Evolutionary conservation across 2,888 invertebrate genomes (phyloP).

Genomic region (Parnassius orleans): DNA sequence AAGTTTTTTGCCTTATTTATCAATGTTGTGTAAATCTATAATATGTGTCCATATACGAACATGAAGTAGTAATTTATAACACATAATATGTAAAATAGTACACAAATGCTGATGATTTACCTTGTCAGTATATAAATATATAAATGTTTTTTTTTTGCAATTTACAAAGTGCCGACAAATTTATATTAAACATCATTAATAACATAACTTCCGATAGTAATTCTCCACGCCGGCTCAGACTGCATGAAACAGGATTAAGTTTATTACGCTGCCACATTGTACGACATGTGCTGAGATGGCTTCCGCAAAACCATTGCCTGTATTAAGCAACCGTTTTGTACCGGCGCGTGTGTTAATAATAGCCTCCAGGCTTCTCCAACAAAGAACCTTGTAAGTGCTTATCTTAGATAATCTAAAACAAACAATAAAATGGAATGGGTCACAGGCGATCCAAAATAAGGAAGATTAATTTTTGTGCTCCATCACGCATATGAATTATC

Average conservation of each 20-base stretch:
- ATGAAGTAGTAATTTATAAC: too few species aligned
- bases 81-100: too few species aligned
- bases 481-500: conserved; percentile 41
- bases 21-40: too few species aligned
- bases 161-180: background rate
- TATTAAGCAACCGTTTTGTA: conserved; percentile 10
- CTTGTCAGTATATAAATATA: too few species aligned
- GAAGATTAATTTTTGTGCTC: conserved; percentile 41
- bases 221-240: background rate
- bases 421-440: conserved; percentile 39
- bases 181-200: background rate
- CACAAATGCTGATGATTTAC: too few species aligned
- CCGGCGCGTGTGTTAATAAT: conserved; percentile 30
- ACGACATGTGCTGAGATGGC: conserved; percentile 46
- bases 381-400: conserved; percentile 37
- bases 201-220: background rate
- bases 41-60: too few species aligned
- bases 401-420: conserved; percentile 38
- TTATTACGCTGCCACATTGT: conserved; percentile 39
- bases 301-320: conserved; percentile 21
- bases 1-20: too few species aligned
- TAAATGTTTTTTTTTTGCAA: too few species aligned
- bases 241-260: conserved; percentile 1
- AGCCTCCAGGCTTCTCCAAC: conserved; percentile 27
- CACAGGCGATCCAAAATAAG: conserved; percentile 33